phyloP scores from a whole-genome alignment of 2,888 invertebrate genomes.

The Pseudococcus jackbeardsleyi region DNA sequence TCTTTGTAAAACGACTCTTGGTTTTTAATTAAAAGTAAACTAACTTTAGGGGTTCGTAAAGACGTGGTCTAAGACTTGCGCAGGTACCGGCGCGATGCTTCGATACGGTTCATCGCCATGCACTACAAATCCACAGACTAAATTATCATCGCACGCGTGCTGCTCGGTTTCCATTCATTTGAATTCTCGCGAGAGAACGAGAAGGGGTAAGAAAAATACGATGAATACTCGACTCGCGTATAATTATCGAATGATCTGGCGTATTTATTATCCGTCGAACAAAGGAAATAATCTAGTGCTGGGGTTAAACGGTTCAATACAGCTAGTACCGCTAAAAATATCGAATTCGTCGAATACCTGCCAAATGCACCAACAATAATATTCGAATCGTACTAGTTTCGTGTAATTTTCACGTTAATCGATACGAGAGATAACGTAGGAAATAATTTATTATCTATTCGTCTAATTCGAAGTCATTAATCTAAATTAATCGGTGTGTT shows the following conservation, averaged over 20 bases:
- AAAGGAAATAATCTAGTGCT: background rate
- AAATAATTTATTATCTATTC: background rate
- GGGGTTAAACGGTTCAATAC: slow-evolving; percentile 13
- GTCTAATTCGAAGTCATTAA: background rate
- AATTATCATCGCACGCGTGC: background rate
- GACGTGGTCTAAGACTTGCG: background rate
- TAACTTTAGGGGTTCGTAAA: slow-evolving; percentile 49
- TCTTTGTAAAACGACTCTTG: slow-evolving; percentile 39
- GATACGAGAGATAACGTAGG: background rate
- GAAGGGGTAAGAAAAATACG: background rate
- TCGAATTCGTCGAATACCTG: slow-evolving; percentile 31
- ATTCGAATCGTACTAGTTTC: background rate
- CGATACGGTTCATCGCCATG: background rate
- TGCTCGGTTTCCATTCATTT: slow-evolving; percentile 18
- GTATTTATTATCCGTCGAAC: slow-evolving; percentile 9
- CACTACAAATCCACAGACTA: background rate
- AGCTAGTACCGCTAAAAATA: slow-evolving; percentile 17
- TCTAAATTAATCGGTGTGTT: background rate
- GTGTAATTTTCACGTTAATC: background rate
- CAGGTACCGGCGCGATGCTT: background rate
- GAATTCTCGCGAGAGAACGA: background rate
- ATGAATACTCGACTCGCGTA: background rate
- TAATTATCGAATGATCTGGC: slow-evolving; percentile 15
- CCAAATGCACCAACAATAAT: background rate
- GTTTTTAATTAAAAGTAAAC: slow-evolving; percentile 55